Evolutionary conservation across 2,888 invertebrate genomes (phyloP).

Genomic region (Lycophotia porphyrea): DNA sequence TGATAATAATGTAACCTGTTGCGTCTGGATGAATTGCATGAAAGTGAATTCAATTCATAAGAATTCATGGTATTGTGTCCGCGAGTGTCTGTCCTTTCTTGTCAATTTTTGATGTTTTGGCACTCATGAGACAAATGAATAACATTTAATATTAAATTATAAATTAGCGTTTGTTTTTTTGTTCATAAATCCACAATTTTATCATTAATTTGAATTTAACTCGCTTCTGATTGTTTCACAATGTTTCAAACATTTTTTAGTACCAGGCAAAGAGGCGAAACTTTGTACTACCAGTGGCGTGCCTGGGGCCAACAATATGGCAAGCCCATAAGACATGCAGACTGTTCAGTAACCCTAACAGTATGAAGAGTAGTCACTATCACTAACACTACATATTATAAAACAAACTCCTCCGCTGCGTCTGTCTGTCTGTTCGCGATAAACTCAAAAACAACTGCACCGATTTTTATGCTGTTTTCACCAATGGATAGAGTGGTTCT

Average conservation of each 20-base stretch:
- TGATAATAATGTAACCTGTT: constrained; percentile 87
- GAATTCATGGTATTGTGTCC: constrained; percentile 57
- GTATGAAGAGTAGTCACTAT: no score
- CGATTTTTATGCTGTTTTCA: no score
- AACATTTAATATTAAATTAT: no score
- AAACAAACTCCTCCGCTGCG: no score
- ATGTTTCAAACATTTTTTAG: neutral
- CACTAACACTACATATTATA: no score
- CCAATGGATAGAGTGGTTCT: no score
- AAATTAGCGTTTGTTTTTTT: neutral
- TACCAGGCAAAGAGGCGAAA: neutral
- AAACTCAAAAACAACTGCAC: no score
- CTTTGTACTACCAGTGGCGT: neutral
- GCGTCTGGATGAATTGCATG: constrained; percentile 74
- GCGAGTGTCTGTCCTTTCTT: constrained; percentile 43
- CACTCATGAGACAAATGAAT: neutral
- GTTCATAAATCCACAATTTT: neutral
- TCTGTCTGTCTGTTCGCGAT: no score
- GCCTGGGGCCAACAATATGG: no score
- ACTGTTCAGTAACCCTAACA: no score
- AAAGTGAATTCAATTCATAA: constrained; percentile 74
- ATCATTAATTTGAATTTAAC: neutral
- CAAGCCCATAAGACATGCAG: no score
- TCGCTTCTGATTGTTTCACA: neutral
- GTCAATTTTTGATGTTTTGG: constrained; percentile 14